Conservation (phyloP, 2,888 invertebrate species). For the Taenaris catops region DNA sequence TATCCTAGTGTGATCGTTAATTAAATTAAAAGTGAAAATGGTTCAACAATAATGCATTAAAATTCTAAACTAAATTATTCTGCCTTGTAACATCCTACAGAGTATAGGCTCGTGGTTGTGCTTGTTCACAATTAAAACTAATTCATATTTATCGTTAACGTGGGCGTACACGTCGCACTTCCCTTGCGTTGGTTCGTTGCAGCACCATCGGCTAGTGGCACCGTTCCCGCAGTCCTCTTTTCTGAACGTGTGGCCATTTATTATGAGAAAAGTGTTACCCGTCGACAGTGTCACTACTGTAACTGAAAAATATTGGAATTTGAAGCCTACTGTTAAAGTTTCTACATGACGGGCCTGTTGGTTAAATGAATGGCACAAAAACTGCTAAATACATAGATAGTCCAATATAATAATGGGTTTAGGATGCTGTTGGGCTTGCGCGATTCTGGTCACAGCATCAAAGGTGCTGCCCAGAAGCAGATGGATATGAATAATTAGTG, state of each 20-base stretch:
- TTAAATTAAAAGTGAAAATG: no score
- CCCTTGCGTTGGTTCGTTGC: conserved; percentile 44
- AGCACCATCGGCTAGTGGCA: conserved; percentile 47
- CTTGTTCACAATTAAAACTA: conserved; percentile 41
- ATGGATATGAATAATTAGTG: no score
- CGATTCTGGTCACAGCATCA: no score
- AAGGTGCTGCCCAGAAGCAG: no score
- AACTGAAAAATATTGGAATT: conserved; percentile 52
- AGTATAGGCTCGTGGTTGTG: conserved; percentile 57
- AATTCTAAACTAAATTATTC: conserved; percentile 37
- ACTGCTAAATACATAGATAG: no score
- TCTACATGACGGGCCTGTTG: no score
- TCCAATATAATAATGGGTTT: no score
- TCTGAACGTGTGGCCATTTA: conserved; percentile 59
- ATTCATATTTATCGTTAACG: conserved; percentile 52
- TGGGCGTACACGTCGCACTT: conserved; percentile 53
- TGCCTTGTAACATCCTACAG: conserved; percentile 49
- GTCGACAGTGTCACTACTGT: conserved; percentile 53
- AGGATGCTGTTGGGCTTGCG: no score
- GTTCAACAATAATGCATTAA: no score
- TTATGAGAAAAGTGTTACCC: conserved; percentile 50
- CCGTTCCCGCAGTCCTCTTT: conserved; percentile 40
- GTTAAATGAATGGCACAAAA: no score
- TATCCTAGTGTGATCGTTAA: no score
- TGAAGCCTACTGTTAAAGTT: no score